Base-by-base conservation (phyloP, 2,888 invertebrate species). In the Melanophora roralis region DNA sequence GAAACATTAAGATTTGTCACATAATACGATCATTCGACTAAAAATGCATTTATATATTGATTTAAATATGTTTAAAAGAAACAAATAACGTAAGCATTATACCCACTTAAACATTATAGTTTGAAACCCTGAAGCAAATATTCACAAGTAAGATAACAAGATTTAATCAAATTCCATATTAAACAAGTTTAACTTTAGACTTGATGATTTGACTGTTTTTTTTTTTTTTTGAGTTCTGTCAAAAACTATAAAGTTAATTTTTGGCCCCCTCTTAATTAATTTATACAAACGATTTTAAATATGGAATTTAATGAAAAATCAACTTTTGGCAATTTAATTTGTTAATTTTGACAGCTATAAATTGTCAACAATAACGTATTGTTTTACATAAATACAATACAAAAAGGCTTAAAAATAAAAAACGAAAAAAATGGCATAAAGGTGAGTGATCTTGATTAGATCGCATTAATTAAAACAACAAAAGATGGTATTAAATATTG, bases 261-360 rank as follows among this genome's bases (percentile, higher is more conserved):
- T 64, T 9, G 11, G 21, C 19, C 11, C 32, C 21, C 23, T n/a
- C 19, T 12, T 32, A 67, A 55, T 55, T 8, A 43, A 14, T 55
- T 19, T 12, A 43, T 32, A 4, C 16, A 53, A 27, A 27, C 27
- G 27, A 27, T 5, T 27, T 27, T 27, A 6, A 5, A 27, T 27
- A 5, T 3, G 27, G 6, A 5, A 5, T 27, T 27, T 51, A 67
- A 65, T 14, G 85, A 86, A 85, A 85, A 85, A 85, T 86, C 84
- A 84, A 27, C 3, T 3, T 27, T 27, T 6, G 6, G 6, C 85
- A 84, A 86, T 27, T 27, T 84, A 84, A 83, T 76, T 79, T 82
- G 68, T 82, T 81, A 72, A 78, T 78, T 78, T 81, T 82, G 78
- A 81, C 81, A 78, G 71, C 45, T 55, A 65, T 69, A 59, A 78